Conservation (phyloP, 2,113 vertebrate genomes). For the Scomber scombrus region DNA sequence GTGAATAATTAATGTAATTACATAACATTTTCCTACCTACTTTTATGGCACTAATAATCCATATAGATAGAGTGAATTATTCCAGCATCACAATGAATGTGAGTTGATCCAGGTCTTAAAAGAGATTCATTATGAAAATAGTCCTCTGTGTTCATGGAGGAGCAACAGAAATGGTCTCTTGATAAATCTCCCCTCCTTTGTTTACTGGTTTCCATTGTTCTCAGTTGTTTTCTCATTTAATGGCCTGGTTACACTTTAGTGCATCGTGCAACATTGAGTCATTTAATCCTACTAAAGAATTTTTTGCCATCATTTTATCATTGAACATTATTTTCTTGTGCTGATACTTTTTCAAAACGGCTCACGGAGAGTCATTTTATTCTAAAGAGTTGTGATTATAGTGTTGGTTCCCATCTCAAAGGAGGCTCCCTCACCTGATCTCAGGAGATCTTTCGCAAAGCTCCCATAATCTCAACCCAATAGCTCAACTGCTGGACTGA, state of each 20-base stretch:
- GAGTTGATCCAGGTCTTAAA: no score
- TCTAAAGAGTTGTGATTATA: slow-evolving; percentile 56
- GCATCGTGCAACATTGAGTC: slow-evolving; percentile 1
- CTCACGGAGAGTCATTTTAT: slow-evolving; percentile 32
- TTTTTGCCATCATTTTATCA: slow-evolving; percentile 3
- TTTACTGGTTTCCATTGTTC: no score
- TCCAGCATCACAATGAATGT: no score
- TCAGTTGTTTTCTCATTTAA: no score
- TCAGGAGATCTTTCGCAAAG: slow-evolving; percentile 66
- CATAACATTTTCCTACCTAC: no score
- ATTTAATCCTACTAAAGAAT: slow-evolving; percentile 3
- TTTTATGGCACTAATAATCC: no score
- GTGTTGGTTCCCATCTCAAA: slow-evolving; percentile 41
- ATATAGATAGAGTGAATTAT: no score
- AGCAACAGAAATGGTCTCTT: no score
- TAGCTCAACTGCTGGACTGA: slow-evolving; percentile 66
- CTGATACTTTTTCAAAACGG: slow-evolving; percentile 10
- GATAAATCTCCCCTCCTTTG: no score
- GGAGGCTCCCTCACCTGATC: slow-evolving; percentile 63
- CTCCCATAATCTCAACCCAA: slow-evolving; percentile 66
- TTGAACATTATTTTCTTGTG: slow-evolving; percentile 5
- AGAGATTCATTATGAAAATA: no score
- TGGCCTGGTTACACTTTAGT: not conserved
- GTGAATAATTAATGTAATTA: no score
- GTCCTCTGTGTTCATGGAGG: no score